Base-by-base conservation (phyloP, 2,113 vertebrate genomes). In the Eurypyga helias region DNA sequence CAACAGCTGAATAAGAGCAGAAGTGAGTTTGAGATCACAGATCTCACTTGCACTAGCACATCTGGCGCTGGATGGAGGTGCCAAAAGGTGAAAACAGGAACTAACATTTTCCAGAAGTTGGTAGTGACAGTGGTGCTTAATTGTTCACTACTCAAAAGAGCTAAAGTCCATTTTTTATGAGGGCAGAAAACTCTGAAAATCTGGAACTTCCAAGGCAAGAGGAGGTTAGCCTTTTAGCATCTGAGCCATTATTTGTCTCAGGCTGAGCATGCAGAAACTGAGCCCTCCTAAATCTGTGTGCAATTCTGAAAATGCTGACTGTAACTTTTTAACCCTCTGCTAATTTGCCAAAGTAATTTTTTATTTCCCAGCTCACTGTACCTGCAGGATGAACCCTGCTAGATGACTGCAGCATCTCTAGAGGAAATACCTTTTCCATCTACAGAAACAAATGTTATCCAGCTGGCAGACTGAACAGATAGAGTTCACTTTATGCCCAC, bases 261-360 rank as follows among this genome's bases (percentile, higher is more conserved):
- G 92, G 64, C 64, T 95, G 51, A 92, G 43, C 58, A 34, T 24
- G 71, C 93, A 86, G 67, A 94, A 93, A 92, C 14, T 5, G 28
- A 93, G 67, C 38, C n/a, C 43, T 86, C 54, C 88, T 77, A 83
- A 93, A 90, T 85, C 70, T 69, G 18, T 45, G 31, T 33, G 55
- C 66, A 70, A 20, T 57, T 38, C 72, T 84, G 55, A 71, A 90
- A 97, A 90, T 60, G 83, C 72, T 86, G 80, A 90, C 69, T 83
- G 78, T 23, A 45, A 55, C 31, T 90, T 93, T 77, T 86, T 71
- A 87, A 66, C n/a, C 38, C 64, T 69, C 57, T 71, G 55, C 45
- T 97, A 93, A 95, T 94, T 95, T 82, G 29, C 43, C 43, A 13
- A 51, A 87, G 31, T 60, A 62, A 67, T 89, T 82, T 90, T 89